Base-by-base conservation (phyloP, 2,113 vertebrate species). In the Cyphomyrus plagiostoma region DNA sequence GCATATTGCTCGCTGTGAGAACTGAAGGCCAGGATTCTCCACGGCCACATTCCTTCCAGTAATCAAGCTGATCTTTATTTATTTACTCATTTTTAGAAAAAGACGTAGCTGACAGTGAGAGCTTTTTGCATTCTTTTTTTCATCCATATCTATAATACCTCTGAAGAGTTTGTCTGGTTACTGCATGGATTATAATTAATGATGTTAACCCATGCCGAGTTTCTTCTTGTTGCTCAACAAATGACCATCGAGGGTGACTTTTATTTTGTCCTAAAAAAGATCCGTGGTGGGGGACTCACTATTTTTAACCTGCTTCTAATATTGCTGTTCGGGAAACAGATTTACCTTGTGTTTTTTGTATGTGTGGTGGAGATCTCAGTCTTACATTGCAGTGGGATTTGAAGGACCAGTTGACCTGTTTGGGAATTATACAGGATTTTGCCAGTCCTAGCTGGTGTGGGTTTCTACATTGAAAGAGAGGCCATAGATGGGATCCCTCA, bases 161-260 rank as follows among this genome's bases (percentile, higher is more conserved):
- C 49, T 87, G 85, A 87, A 53, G 50, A 87, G 35, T 87, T 19
- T 56, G n/a, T 84, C 74, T 49, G 23, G 52, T 87, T 30, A 53
- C 85, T 87, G 50, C 85, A 87, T 87, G 85, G 85, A 50, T 48
- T 53, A 56, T 87, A 52, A 87, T 11, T 87, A 35, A 87, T 11
- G 23, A 56, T 1, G 39, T 82, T 82, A 48, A 84, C 39, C 8
- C 45, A 13, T 84, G 39, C 23, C 5, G n/a, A 48, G 23, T 48
- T 70, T 13, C 19, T 23, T 42, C 21, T 48, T 83, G 21, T 48
- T 84, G 39, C 3, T 84, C 39, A 84, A 23, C 19, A 15, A 39
- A 17, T 26, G 74, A 80, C 35, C 15, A 7, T 80, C 15, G 1
- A 80, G 30, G 30, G 17, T 39, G 35, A 35, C 70, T 77, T 39